phyloP scores from a whole-genome alignment of 2,113 vertebrate genomes.

The Cichladusa arquata region DNA sequence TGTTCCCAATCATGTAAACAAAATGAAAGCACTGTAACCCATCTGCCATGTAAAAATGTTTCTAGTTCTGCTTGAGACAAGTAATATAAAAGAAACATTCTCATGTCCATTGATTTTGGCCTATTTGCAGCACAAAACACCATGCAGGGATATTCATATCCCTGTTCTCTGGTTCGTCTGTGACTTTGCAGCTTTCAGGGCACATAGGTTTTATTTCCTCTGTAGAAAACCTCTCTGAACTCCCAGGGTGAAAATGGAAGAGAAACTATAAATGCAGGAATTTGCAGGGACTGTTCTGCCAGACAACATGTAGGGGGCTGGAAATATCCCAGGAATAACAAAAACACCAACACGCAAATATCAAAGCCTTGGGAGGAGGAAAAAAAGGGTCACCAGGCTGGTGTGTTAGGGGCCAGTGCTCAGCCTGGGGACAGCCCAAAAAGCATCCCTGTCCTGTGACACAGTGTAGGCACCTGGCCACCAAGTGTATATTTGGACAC shows the following conservation, averaged over 20 bases:
- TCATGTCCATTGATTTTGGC: neutral
- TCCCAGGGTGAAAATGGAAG: neutral
- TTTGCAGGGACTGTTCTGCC: neutral
- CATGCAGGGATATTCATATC: neutral
- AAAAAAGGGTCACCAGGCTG: neutral
- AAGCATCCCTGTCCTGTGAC: neutral
- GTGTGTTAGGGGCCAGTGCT: neutral
- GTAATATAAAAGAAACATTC: neutral
- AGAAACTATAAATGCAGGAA: conserved; percentile 8
- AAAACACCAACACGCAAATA: neutral
- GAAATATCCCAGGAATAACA: neutral
- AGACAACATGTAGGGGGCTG: neutral
- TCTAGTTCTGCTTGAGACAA: neutral
- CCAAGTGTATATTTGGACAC: neutral
- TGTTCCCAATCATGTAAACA: neutral
- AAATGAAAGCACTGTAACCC: neutral
- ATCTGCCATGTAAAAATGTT: neutral
- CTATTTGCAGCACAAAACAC: neutral
- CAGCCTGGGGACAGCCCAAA: neutral
- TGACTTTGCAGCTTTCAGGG: neutral
- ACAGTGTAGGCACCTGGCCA: accelerated
- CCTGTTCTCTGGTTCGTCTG: neutral
- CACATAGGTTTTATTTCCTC: neutral
- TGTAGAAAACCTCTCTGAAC: neutral
- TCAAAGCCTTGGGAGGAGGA: neutral